Percentiles rank a stretch among this genome's conserved stretches.
These are phyloP conservation scores for Perca fluviatilis DNA, from an alignment of 2,113 vertebrate species.

Conservation along the genomic window DNA sequence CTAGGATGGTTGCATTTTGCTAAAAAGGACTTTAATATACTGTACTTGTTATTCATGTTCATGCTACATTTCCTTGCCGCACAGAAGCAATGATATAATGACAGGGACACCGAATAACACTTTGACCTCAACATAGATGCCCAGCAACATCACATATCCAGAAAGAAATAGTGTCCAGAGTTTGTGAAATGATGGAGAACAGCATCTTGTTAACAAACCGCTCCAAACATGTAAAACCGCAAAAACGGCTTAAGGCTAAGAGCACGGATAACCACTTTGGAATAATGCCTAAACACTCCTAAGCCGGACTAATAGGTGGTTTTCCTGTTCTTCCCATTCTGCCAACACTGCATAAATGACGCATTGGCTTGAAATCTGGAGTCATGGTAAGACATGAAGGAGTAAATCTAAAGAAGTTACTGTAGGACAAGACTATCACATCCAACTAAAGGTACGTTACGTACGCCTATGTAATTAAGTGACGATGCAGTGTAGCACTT, in stretches of 20 bases:
- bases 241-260: background rate
- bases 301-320: too few species aligned
- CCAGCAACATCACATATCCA: background rate
- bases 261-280: background rate
- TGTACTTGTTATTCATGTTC: too few species aligned
- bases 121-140: background rate
- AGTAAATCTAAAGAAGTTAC: background rate
- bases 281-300: background rate
- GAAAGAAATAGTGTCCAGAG: background rate
- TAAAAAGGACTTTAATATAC: too few species aligned
- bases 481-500: background rate
- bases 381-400: background rate
- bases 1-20: too few species aligned
- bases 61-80: too few species aligned
- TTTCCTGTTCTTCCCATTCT: too few species aligned
- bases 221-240: background rate
- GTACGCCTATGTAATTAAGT: background rate
- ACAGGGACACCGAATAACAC: background rate
- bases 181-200: background rate
- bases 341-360: background rate
- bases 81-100: background rate
- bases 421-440: background rate
- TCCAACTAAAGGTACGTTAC: too few species aligned
- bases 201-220: background rate
- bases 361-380: background rate